Evolutionary conservation across 2,113 vertebrate species (phyloP), one percentile per base, ranked within the genome.

Genomic region (Beaufortia kweichowensis): DNA sequence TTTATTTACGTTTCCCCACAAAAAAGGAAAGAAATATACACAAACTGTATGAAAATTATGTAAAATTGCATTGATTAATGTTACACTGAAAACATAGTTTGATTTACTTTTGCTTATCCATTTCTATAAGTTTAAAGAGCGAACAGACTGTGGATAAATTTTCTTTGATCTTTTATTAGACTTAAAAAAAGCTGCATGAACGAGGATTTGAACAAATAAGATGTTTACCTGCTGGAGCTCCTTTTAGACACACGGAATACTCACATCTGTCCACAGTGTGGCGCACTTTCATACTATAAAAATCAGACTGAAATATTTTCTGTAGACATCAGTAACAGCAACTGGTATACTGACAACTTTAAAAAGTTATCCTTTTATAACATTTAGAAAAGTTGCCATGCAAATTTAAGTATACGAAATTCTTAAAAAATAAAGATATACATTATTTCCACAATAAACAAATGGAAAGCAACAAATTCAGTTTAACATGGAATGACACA

Each of bases 81-180:
- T n/a, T n/a, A n/a, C n/a, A n/a, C n/a, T n/a, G n/a, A n/a, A n/a
- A n/a, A n/a, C n/a, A n/a, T 15, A 17, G 15, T 46, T 19, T 46
- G 43, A 5, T 46, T 46, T 46, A 46, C 43, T 46, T 46, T 46
- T 3, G 14, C 15, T 46, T 14, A 46, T 46, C 1, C 15, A 46
- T 14, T 46, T 5, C 1, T 1, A 9, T 3, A 35, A 35, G n/a
- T 35, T 35, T 1, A 35, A 35, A 17, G 3, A 17, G 14, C 5
- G 15, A 46, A n/a, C 19, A 53, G 28, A 14, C 17, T 68, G 10
- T 28, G 29, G 14, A 35, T 39, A 10, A 31, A 23, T 56, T 70
- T 70, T 19, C n/a, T 35, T 35, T 15, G 6, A 69, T 70, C 15
- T 46, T 70, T 70, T 70, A 70, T 35, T 70, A 6, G 1, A 55